Percentiles rank a stretch among this genome's conserved stretches.
phyloP scores from a whole-genome alignment of 2,113 vertebrate genomes.

The Hippocampus guttulatus region DNA sequence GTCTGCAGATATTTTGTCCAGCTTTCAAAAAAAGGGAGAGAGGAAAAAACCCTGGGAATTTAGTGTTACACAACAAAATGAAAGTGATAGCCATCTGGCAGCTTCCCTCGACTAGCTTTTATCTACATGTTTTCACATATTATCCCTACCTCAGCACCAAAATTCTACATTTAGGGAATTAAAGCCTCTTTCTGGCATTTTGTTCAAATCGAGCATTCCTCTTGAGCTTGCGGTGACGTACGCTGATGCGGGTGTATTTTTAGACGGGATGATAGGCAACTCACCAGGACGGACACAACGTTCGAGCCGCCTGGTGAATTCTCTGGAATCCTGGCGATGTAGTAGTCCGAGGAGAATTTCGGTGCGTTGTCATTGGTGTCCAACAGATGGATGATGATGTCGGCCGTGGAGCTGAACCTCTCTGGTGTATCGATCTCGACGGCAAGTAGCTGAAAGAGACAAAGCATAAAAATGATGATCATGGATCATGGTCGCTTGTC shows the following conservation, averaged over 20 bases:
- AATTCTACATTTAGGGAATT: slow-evolving; percentile 64
- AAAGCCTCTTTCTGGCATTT: slow-evolving; percentile 49
- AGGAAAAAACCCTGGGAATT: slow-evolving; percentile 45
- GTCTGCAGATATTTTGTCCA: slow-evolving; percentile 37
- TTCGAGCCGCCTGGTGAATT: slow-evolving; percentile 89
- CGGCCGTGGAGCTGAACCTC: slow-evolving; percentile 90
- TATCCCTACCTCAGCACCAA: slow-evolving; percentile 54
- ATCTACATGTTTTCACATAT: slow-evolving; percentile 67
- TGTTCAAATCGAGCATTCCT: slow-evolving; percentile 47
- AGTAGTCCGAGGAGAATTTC: slow-evolving; percentile 87
- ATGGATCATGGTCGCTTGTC: neutral
- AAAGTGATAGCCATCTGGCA: slow-evolving; percentile 76
- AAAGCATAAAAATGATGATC: neutral
- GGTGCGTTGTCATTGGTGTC: slow-evolving; percentile 95
- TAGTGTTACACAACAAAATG: slow-evolving; percentile 72
- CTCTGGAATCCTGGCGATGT: slow-evolving; percentile 88
- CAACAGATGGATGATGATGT: slow-evolving; percentile 83
- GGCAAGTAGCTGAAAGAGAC: slow-evolving; percentile 80
- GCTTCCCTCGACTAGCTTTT: slow-evolving; percentile 66
- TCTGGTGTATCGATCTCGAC: slow-evolving; percentile 90
- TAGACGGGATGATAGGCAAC: slow-evolving; percentile 50
- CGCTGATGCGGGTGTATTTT: slow-evolving; percentile 41
- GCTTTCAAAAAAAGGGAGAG: slow-evolving; percentile 13
- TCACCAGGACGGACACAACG: slow-evolving; percentile 86
- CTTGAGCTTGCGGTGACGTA: slow-evolving; percentile 51